phyloP scores from a whole-genome alignment of 2,113 vertebrate species.

The Xyrauchen texanus region DNA sequence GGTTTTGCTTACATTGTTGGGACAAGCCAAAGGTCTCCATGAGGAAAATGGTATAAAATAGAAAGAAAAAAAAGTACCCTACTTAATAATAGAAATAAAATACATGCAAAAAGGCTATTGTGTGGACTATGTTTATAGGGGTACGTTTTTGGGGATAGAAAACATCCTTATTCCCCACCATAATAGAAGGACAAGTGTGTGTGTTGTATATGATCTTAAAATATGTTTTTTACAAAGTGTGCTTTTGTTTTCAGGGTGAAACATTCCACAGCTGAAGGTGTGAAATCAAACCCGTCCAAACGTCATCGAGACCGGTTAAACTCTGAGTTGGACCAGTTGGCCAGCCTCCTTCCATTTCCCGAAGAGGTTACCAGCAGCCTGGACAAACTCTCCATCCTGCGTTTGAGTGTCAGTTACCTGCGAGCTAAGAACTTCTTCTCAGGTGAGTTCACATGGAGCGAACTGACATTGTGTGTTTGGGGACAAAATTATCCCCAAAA shows the following conservation, averaged over 20 bases:
- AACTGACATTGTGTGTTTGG: not conserved
- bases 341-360: constrained; percentile 66
- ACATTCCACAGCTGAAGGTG: constrained; percentile 49
- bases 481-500: no score
- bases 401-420: constrained; percentile 71
- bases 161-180: no score
- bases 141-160: no score
- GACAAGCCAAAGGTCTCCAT: no score
- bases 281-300: constrained; percentile 71
- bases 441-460: constrained; percentile 52
- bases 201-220: not conserved
- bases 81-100: no score
- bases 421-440: constrained; percentile 67
- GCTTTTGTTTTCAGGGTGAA: constrained; percentile 52
- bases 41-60: no score
- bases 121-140: no score
- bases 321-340: constrained; percentile 70
- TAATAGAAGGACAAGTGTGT: no score
- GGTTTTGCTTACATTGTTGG: no score
- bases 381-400: constrained; percentile 73
- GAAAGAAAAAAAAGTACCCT: no score
- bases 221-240: not conserved
- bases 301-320: constrained; percentile 73
- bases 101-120: no score
- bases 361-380: constrained; percentile 67